Evolutionary conservation across 2,113 vertebrate genomes (phyloP).

Genomic region (Catagonus wagneri): DNA sequence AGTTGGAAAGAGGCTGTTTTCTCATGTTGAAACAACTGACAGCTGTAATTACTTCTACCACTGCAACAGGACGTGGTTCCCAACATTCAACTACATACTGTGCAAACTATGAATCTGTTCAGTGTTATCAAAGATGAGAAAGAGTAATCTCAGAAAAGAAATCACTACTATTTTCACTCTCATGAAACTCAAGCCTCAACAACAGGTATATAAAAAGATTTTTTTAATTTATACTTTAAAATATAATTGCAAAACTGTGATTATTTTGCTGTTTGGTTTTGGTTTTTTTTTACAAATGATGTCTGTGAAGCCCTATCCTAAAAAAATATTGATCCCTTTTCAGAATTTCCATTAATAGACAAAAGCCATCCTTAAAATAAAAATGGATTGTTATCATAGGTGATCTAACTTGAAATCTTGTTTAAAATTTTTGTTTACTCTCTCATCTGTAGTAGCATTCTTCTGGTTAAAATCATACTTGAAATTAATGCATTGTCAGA

Average conservation of each 20-base stretch:
- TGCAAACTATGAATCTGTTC: slow-evolving; percentile 42
- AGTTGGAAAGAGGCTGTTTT: slow-evolving; percentile 76
- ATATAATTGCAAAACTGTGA: not conserved
- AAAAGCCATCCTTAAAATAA: not conserved
- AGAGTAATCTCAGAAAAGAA: slow-evolving; percentile 31
- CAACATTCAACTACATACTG: slow-evolving; percentile 10
- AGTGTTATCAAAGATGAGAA: slow-evolving; percentile 66
- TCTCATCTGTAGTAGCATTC: not conserved
- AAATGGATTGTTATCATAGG: not conserved
- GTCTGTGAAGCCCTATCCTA: not conserved
- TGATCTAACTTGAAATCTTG: not conserved
- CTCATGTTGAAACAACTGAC: slow-evolving; percentile 79
- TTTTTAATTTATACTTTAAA: not conserved
- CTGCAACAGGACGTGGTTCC: slow-evolving; percentile 28
- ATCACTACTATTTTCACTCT: slow-evolving; percentile 18
- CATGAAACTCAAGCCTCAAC: not conserved
- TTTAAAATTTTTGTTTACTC: not conserved
- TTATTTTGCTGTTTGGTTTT: not conserved
- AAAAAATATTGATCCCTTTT: not conserved
- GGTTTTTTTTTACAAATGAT: not conserved
- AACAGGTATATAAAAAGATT: not conserved
- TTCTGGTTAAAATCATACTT: not conserved
- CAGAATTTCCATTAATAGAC: not conserved
- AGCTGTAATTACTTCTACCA: slow-evolving; percentile 75
- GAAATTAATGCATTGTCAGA: not conserved